Evolutionary conservation across 2,113 vertebrate genomes (phyloP), one percentile per base, ranked within the genome.

Genomic region (Polyodon spathula): DNA sequence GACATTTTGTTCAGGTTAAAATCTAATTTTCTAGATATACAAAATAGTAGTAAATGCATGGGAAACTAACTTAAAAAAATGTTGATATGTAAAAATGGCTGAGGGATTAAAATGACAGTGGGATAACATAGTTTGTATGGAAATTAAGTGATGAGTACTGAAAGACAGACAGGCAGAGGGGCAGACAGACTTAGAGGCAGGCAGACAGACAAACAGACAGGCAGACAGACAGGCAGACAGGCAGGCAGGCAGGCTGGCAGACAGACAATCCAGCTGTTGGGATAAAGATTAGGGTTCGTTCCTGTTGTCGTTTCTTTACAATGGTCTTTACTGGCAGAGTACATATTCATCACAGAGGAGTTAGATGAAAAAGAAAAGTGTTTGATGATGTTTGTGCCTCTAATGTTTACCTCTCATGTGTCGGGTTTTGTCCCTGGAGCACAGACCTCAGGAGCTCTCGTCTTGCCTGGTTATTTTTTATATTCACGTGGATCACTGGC

Each of bases 401-500:
- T 40, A 61, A 59, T 12, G 56, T 2, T 53, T 81, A 88, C 82
- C 80, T 88, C 70, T 54, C 71, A 48, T 64, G 60, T 27, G 62
- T 61, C 5, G 71, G 65, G 55, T 78, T 73, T 53, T 72, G 70
- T 64, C 75, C 78, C 10, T 64, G 76, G 16, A 89, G 76, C 37
- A 82, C 38, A 42, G 73, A 69, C 59, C 72, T 81, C 60, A 88
- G 64, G 69, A 81, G 69, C 54, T 82, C 79, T 69, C 80, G 71
- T 65, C 71, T 83, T 37, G 68, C 57, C 65, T 48, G 56, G 71
- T 87, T 83, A 67, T 77, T 81, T 74, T 78, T 76, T 67, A 79
- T 66, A 80, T 82, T 78, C 76, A 86, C 63, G 6, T 71, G 51
- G 67, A 90, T 78, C 63, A 83, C 81, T 87, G 66, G 16, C 77